phyloP scores from a whole-genome alignment of 2,888 invertebrate genomes.

The Melolontha melolontha region DNA sequence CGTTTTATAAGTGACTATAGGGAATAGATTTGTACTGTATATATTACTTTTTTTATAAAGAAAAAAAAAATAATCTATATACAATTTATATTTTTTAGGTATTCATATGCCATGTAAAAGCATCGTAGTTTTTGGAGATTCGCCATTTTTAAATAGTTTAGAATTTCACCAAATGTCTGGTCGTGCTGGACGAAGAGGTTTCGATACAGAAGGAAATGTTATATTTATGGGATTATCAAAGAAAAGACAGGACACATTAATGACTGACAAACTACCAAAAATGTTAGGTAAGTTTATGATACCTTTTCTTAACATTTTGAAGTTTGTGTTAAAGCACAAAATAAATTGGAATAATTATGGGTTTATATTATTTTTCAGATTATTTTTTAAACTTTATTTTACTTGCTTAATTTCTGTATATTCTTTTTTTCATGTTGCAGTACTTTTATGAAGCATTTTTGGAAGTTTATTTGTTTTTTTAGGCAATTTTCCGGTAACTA shows the following conservation, averaged over 20 bases:
- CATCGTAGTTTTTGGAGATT: conserved; percentile 50
- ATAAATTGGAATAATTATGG: not conserved
- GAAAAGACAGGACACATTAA: conserved; percentile 45
- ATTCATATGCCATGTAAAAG: conserved; percentile 55
- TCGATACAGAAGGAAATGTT: conserved; percentile 47
- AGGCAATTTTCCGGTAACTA: conserved; percentile 41
- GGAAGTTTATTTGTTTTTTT: conserved; percentile 1
- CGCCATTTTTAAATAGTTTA: conserved; percentile 49
- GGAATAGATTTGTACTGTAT: no score
- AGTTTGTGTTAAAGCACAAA: not conserved
- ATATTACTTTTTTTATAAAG: no score
- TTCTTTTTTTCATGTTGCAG: not conserved
- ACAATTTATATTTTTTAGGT: no score
- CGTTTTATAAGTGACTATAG: no score
- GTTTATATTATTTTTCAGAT: conserved; percentile 1
- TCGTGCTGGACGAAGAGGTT: conserved; percentile 49
- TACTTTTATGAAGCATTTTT: not conserved
- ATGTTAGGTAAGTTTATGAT: conserved; percentile 34
- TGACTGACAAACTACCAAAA: conserved; percentile 46
- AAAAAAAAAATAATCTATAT: no score
- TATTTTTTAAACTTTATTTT: conserved; percentile 3
- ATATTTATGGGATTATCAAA: conserved; percentile 46
- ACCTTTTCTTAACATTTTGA: not conserved
- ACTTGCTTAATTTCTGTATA: not conserved
- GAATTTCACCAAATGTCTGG: conserved; percentile 52